Percentiles rank a stretch among this genome's conserved stretches.
Conservation (phyloP, 2,888 invertebrate genomes). For the Tachina fera region DNA sequence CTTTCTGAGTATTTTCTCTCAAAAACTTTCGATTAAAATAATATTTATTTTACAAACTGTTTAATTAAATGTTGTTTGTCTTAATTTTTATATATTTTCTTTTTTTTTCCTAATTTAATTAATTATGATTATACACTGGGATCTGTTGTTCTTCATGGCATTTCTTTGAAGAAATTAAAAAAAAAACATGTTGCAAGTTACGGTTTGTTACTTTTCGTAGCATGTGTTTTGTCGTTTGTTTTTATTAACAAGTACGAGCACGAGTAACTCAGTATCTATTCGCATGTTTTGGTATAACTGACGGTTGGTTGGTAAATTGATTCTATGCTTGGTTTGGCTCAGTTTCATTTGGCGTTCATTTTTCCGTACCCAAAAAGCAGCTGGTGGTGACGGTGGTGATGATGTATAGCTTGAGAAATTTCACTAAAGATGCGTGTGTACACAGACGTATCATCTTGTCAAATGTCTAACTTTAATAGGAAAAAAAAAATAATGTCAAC, state of each 20-base stretch:
- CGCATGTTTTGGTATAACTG: conserved; percentile 22
- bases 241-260: too few species aligned
- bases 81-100: background rate
- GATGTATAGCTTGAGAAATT: conserved; percentile 37
- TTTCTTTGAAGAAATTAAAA: conserved; percentile 14
- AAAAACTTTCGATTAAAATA: conserved; percentile 22
- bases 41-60: conserved; percentile 9
- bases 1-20: background rate
- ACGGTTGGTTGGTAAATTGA: conserved; percentile 22
- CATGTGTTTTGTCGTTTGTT: conserved; percentile 49
- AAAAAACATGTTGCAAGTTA: conserved; percentile 51
- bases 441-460: conserved; percentile 21
- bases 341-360: conserved; percentile 33
- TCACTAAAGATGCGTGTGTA: conserved; percentile 27
- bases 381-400: conserved; percentile 9
- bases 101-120: background rate
- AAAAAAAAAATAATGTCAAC: conserved; percentile 56
- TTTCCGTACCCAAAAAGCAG: conserved; percentile 4
- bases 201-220: conserved; percentile 48
- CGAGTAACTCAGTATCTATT: conserved; percentile 20
- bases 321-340: conserved; percentile 30
- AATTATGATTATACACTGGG: background rate
- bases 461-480: conserved; percentile 28
- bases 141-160: background rate
- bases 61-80: conserved; percentile 27